Evolutionary conservation across 2,888 invertebrate genomes (phyloP).

Genomic region (Bimastos eiseni): DNA sequence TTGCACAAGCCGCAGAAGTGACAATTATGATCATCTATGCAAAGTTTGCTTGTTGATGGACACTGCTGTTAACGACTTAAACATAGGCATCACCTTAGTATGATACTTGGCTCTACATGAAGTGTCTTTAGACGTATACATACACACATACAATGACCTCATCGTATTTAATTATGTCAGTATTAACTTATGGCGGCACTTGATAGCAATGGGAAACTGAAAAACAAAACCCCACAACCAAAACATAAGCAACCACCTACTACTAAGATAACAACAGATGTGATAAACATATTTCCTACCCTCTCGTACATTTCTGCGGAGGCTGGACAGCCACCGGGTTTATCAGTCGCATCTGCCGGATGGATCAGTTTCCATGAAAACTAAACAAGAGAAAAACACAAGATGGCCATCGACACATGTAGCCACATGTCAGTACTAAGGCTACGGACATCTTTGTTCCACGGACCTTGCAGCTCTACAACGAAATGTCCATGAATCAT

Average conservation of each 20-base stretch:
- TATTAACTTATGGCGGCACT: neutral
- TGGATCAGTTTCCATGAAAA: conserved; percentile 85
- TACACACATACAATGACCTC: no score
- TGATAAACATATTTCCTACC: conserved; percentile 66
- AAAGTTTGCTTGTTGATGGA: no score
- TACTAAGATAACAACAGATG: neutral
- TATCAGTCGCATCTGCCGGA: conserved; percentile 74
- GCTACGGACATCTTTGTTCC: neutral
- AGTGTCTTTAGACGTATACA: no score
- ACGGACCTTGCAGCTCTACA: no score
- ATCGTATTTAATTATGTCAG: no score
- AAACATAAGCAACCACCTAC: neutral
- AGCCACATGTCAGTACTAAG: neutral
- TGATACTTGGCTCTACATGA: no score
- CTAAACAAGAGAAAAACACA: conserved; percentile 21
- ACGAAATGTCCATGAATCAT: no score
- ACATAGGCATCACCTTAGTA: no score
- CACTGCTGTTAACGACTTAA: no score
- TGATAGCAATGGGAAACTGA: neutral
- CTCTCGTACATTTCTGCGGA: conserved; percentile 96
- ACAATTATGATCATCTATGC: no score
- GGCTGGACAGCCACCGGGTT: conserved; percentile 73
- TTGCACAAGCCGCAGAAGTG: no score
- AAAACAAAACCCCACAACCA: neutral
- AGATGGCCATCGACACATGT: neutral